Base-by-base conservation (phyloP, 2,888 invertebrate species). In the Leptogaster cylindrica region DNA sequence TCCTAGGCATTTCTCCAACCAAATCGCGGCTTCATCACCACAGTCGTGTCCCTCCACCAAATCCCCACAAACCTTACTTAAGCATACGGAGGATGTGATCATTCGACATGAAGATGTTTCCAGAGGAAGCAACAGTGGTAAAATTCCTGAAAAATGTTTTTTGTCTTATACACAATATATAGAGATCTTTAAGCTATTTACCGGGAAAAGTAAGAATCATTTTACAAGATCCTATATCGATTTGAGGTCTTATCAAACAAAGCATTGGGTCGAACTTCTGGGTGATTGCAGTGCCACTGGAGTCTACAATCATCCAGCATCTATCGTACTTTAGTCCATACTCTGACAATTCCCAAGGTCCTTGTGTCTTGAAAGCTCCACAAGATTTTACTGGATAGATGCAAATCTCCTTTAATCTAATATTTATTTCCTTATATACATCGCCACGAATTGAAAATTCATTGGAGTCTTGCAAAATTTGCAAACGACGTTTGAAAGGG, bases 311-410 rank as follows among this genome's bases (percentile, higher is more conserved):
- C 93, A 97, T 94, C 95, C 96, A 98, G 76, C 91, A 88, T 72
- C 97, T 85, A 80, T 98, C 98, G 78, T 89, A 94, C 75, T 89
- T 84, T 28, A 98, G 84, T 0, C 97, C 97, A 74, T 88, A 88
- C 0, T 80, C 74, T 8, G 88, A 89, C 65, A 97, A 79, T 68
- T 84, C 83, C 95, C 97, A 97, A 5, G 83, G 78, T 7, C 79
- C 75, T 28, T 76, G 75, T 23, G 91, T 85, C 82, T 89, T 86
- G 75, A 89, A 90, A 5, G 90, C 88, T 0, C 88, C 93, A 80
- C 96, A 96, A 0, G 96, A 96, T 82, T 97, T 97, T 4, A 97
- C 85, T 0, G 97, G 97, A 78, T 92, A 97, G 50, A 96, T 83
- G 75, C 86, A 87, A 70, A 91, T 84, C 69, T 83, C 77, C 20